A percentile compares a stretch with the other conserved stretches of the same genome.
Conservation (phyloP, 2,888 invertebrate genomes). For the Fissipunctia ypsillon region DNA sequence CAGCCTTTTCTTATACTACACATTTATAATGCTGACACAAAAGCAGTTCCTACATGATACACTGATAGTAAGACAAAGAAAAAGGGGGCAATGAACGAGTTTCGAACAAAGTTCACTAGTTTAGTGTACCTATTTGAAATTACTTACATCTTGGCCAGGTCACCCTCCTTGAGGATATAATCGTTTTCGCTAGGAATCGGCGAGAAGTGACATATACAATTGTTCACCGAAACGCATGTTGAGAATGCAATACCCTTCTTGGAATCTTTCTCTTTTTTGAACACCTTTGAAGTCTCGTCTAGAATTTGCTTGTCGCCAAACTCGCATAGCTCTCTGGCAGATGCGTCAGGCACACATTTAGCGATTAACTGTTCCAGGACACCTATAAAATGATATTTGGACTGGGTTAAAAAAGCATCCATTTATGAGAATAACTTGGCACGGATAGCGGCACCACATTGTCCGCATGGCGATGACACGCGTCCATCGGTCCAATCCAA, state of each 20-base stretch:
- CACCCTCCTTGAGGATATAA: constrained; percentile 96
- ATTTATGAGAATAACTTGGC: constrained; percentile 59
- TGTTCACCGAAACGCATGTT: constrained; percentile 99
- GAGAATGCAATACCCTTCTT: constrained; percentile 99
- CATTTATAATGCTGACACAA: not conserved
- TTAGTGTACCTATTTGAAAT: constrained; percentile 13
- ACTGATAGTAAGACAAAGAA: constrained; percentile 8
- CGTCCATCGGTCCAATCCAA: constrained; percentile 80
- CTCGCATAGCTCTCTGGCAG: constrained; percentile 97
- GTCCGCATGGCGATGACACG: constrained; percentile 90
- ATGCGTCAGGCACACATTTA: constrained; percentile 96
- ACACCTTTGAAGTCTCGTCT: constrained; percentile 98
- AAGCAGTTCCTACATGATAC: not conserved
- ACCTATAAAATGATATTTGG: constrained; percentile 91
- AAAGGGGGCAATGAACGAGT: constrained; percentile 14
- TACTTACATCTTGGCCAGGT: constrained; percentile 99
- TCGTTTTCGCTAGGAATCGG: constrained; percentile 98
- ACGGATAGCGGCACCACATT: constrained; percentile 73
- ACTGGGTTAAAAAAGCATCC: constrained; percentile 50
- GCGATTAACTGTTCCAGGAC: constrained; percentile 96
- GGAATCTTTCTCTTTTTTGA: constrained; percentile 99
- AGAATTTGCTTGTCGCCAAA: constrained; percentile 96
- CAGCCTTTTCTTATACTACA: not conserved
- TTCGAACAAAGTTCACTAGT: constrained; percentile 41
- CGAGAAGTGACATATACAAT: constrained; percentile 99